These are phyloP conservation scores for Diaphora mendica DNA, from an alignment of 2,888 invertebrate genomes.

Conservation along the genomic window DNA sequence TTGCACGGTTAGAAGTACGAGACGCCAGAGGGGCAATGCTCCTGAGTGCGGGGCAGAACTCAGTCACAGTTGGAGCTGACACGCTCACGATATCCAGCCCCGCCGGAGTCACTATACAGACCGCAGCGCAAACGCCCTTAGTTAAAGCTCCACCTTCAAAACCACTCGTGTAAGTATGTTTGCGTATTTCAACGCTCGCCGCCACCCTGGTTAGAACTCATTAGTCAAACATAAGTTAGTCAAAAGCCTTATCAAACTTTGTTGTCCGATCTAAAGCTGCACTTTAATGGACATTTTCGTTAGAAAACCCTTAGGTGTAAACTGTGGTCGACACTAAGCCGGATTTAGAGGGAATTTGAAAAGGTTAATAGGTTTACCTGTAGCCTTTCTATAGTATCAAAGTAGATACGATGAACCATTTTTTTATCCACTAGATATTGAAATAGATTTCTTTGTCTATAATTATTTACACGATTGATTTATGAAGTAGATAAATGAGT, in stretches of 20 bases:
- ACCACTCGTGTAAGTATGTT: conserved; percentile 90
- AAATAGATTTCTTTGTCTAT: neutral
- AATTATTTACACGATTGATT: neutral
- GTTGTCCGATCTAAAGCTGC: conserved; percentile 34
- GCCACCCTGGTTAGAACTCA: conserved; percentile 39
- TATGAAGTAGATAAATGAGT: no score
- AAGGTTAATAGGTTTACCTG: neutral
- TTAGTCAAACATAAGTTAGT: conserved; percentile 47
- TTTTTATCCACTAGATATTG: neutral
- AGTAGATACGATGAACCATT: neutral
- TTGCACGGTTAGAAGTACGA: conserved; percentile 92
- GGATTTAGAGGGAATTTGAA: conserved; percentile 16
- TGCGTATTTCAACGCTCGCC: conserved; percentile 35
- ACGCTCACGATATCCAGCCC: conserved; percentile 92
- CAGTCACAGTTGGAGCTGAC: conserved; percentile 94
- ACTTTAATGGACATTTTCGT: conserved; percentile 29
- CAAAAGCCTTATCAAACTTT: conserved; percentile 42
- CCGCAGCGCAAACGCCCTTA: conserved; percentile 94
- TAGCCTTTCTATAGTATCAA: neutral
- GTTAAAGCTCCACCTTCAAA: conserved; percentile 94
- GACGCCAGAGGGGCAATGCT: conserved; percentile 92
- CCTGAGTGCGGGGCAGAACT: conserved; percentile 92
- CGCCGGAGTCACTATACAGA: conserved; percentile 94
- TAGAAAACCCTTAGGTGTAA: conserved; percentile 19
- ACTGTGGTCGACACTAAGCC: conserved; percentile 14